These are phyloP conservation scores for Sisyra nigra DNA, from an alignment of 2,888 invertebrate species.

Conservation along the genomic window DNA sequence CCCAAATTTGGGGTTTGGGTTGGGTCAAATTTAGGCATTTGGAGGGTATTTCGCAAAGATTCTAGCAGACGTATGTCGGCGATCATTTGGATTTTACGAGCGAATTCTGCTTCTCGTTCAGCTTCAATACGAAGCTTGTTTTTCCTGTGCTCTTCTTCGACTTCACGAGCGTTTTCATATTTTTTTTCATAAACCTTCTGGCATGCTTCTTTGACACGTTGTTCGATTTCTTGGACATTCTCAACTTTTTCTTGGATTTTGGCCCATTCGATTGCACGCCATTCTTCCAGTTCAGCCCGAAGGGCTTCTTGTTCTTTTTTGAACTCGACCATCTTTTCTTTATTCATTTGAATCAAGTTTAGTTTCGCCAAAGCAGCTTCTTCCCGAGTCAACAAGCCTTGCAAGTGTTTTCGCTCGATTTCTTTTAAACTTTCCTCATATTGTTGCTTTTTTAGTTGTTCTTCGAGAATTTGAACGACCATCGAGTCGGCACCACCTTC, in stretches of 20 bases:
- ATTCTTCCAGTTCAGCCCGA: constrained; percentile 32
- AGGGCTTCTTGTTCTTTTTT: constrained; percentile 32
- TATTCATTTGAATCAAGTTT: constrained; percentile 30
- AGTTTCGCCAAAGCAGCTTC: constrained; percentile 40
- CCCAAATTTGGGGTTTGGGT: constrained; percentile 40
- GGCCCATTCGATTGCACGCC: constrained; percentile 31
- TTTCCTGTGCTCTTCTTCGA: constrained; percentile 33
- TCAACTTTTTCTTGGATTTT: constrained; percentile 32
- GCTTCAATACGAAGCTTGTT: constrained; percentile 19
- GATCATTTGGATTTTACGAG: constrained; percentile 24
- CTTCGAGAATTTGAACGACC: constrained; percentile 29
- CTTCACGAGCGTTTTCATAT: constrained; percentile 28
- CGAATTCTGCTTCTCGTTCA: constrained; percentile 23
- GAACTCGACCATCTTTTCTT: constrained; percentile 32
- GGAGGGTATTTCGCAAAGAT: neutral
- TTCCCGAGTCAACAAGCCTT: constrained; percentile 39
- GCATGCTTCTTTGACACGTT: constrained; percentile 33
- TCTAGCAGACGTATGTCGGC: constrained; percentile 21
- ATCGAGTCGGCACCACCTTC: constrained; percentile 28
- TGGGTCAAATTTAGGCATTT: constrained; percentile 32
- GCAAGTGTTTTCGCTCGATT: constrained; percentile 39
- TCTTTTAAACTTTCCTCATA: constrained; percentile 33
- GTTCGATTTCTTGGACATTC: constrained; percentile 29
- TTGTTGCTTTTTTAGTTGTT: constrained; percentile 28
- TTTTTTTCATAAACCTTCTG: constrained; percentile 35